phyloP scores from a whole-genome alignment of 2,797 vertebrate genomes.

The Sebastes oblongus region DNA sequence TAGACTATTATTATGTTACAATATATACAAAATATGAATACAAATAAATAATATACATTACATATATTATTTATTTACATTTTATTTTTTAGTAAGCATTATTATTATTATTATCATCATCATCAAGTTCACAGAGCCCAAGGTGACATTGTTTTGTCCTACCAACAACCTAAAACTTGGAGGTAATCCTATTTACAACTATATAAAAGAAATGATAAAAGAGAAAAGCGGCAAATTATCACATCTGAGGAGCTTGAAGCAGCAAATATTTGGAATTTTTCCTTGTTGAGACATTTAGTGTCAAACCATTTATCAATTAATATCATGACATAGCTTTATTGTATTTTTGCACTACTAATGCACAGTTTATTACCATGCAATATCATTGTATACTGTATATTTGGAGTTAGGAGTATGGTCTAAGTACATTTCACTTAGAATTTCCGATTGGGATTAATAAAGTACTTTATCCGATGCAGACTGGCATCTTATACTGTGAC shows the following conservation, averaged over 20 bases:
- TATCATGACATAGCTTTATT: not conserved
- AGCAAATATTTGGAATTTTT: not conserved
- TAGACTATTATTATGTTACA: no score
- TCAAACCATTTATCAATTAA: not conserved
- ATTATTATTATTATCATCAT: no score
- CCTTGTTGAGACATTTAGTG: not conserved
- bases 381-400: not conserved
- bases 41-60: no score
- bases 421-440: not conserved
- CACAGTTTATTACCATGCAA: not conserved
- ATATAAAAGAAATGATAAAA: not conserved
- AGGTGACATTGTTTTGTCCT: no score
- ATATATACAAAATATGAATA: no score
- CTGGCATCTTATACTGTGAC: not conserved
- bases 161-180: not conserved
- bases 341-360: not conserved
- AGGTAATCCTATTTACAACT: not conserved
- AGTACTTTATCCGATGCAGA: not conserved
- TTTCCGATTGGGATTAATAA: not conserved
- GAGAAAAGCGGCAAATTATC: not conserved
- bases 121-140: no score
- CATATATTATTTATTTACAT: no score
- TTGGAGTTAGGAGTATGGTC: not conserved
- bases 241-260: not conserved
- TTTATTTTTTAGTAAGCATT: no score